Evolutionary conservation across 1,140 invertebrate genomes (phyloP), one percentile per base, ranked within the genome.

Genomic region (Drosophila athabasca): DNA sequence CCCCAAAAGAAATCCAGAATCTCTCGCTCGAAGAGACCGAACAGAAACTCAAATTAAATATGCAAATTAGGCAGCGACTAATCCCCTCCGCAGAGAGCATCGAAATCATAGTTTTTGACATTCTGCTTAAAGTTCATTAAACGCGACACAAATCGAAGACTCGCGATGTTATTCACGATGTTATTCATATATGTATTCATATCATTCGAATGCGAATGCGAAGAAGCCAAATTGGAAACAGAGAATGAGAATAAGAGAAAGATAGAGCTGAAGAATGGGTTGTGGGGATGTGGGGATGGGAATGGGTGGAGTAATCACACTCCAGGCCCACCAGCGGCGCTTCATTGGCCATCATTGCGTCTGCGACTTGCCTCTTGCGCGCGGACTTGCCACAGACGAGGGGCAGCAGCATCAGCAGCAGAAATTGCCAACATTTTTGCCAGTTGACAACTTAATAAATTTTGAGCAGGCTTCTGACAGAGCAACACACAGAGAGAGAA

Each of bases 401-500:
- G 1, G 29, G 7, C 29, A 31, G 29, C 6, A 7, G 6, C 6
- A 8, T 1, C 6, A 29, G 54, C 45, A 35, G 45, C 60, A 68
- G 70, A 82, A 72, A 87, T 87, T 82, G 78, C 65, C 74, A 82
- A 72, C 83, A 87, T 87, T 82, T 87, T 88, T 87, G 70, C 78
- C 64, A 62, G 82, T 83, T 88, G 83, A 88, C 83, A 88, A 88
- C 83, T 88, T 83, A 88, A 88, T 88, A 88, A 88, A 88, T 88
- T 89, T 82, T 85, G 81, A 83, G 58, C 54, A 29, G 59, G 24
- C 48, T 39, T 11, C 35, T 39, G 35, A 4, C 35, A 13, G 35
- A 39, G 35, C 3, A 3, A 39, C 11, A 39, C 35, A 39, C 50
- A 54, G 53, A 55, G 29, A 60, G 44, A 26, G 24, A 26, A 15